These are phyloP conservation scores for Saguinus imperator DNA, from an alignment of 2,113 vertebrate species.

Conservation along the genomic window DNA sequence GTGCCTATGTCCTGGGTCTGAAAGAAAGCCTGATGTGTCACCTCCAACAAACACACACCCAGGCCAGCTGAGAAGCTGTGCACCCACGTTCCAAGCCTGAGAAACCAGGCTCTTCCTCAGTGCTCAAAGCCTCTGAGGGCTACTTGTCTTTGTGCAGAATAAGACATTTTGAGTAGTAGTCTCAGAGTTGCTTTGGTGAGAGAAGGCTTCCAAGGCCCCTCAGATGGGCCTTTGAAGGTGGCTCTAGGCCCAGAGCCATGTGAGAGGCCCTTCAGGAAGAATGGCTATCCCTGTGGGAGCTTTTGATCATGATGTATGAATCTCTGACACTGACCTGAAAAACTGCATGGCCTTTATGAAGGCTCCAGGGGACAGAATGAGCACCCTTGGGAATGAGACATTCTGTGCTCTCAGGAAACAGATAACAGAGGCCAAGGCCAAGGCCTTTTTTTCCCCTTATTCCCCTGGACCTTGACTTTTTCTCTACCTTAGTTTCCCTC, in stretches of 20 bases:
- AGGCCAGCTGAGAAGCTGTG: not conserved
- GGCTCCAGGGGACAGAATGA: not conserved
- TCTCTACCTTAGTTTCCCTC: not conserved
- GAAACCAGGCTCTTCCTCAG: not conserved
- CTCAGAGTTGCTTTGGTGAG: not conserved
- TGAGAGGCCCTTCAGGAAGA: not conserved
- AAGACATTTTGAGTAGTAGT: not conserved
- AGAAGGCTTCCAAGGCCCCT: not conserved
- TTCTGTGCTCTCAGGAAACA: not conserved
- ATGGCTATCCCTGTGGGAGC: not conserved
- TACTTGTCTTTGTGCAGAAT: not conserved
- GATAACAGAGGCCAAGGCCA: not conserved
- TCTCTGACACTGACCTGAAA: not conserved
- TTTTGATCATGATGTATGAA: accelerated
- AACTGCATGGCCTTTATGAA: not conserved
- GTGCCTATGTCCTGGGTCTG: not conserved
- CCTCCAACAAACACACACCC: not conserved
- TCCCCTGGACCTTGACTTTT: not conserved
- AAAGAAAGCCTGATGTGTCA: not conserved
- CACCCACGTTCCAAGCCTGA: not conserved
- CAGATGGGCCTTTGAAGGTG: not conserved
- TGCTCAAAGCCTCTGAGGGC: not conserved
- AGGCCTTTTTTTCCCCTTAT: not conserved
- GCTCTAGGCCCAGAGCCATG: not conserved
- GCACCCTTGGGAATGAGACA: accelerated